These are phyloP conservation scores for Synergus itoensis DNA, from an alignment of 2,888 invertebrate species.

Conservation along the genomic window DNA sequence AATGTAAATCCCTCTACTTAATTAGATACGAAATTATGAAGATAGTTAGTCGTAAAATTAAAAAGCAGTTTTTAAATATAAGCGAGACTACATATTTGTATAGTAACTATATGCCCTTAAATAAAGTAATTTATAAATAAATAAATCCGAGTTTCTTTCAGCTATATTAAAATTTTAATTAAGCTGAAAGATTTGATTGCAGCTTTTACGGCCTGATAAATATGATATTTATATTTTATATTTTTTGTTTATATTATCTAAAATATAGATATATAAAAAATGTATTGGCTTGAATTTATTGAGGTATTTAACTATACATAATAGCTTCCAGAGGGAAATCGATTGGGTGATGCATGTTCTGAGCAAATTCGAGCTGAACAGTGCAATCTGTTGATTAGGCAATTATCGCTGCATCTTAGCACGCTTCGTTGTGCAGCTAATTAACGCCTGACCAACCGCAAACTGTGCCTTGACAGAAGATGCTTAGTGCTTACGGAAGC, in stretches of 20 bases:
- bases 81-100: not conserved
- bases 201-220: too few relatives aligned
- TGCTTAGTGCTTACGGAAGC: not conserved
- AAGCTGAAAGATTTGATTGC: too few relatives aligned
- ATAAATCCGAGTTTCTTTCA: not conserved
- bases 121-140: too few relatives aligned
- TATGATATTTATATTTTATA: not conserved
- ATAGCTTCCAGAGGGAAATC: not conserved
- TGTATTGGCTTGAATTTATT: not conserved
- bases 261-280: not conserved
- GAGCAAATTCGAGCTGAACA: conserved; percentile 21
- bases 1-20: not conserved
- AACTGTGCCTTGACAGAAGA: conserved; percentile 21
- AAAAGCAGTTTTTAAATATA: conserved; percentile 4
- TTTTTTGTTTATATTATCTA: not conserved
- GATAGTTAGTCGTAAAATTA: not conserved
- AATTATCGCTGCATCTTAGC: conserved; percentile 37
- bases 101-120: too few relatives aligned
- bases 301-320: conserved; percentile 10
- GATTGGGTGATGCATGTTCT: not conserved
- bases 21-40: not conserved
- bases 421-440: conserved; percentile 36
- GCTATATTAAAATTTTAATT: not conserved
- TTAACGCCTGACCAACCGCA: conserved; percentile 13
- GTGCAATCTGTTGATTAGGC: conserved; percentile 34